Conservation (phyloP, 2,797 vertebrate genomes). For the Enteromius afrohamiltoni region DNA sequence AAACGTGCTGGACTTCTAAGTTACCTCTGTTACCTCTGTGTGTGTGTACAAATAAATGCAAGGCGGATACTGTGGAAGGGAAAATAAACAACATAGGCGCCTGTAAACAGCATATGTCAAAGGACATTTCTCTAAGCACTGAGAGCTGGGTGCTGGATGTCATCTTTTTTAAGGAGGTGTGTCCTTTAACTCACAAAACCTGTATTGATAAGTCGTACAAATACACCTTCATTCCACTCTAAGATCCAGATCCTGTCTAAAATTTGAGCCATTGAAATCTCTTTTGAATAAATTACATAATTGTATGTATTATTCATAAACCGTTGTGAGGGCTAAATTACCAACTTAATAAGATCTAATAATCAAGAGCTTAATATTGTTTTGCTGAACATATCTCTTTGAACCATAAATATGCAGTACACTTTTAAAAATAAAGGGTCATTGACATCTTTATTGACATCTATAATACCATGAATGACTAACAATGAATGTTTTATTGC, state of each 20-base stretch:
- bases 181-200: conserved; percentile 21
- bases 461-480: not conserved
- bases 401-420: not conserved
- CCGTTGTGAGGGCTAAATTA: not conserved
- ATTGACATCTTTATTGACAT: not conserved
- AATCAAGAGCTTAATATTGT: not conserved
- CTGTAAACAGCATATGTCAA: conserved; percentile 56
- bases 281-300: not conserved
- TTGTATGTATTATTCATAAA: not conserved
- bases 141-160: conserved; percentile 8
- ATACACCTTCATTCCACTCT: not conserved
- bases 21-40: not conserved
- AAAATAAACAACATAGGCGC: conserved; percentile 49
- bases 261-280: not conserved
- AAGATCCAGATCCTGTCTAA: not conserved
- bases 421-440: not conserved
- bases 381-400: conserved; percentile 30
- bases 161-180: conserved; percentile 17
- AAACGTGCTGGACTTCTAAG: conserved; percentile 20
- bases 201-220: conserved; percentile 21
- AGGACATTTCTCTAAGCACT: conserved; percentile 30
- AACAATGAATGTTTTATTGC: not conserved
- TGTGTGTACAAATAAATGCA: conserved; percentile 24
- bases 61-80: conserved; percentile 39
- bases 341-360: not conserved